Percentiles rank a stretch among this genome's conserved stretches.
Evolutionary conservation across 2,797 vertebrate genomes (phyloP).

Genomic region (Galaxias olidus): DNA sequence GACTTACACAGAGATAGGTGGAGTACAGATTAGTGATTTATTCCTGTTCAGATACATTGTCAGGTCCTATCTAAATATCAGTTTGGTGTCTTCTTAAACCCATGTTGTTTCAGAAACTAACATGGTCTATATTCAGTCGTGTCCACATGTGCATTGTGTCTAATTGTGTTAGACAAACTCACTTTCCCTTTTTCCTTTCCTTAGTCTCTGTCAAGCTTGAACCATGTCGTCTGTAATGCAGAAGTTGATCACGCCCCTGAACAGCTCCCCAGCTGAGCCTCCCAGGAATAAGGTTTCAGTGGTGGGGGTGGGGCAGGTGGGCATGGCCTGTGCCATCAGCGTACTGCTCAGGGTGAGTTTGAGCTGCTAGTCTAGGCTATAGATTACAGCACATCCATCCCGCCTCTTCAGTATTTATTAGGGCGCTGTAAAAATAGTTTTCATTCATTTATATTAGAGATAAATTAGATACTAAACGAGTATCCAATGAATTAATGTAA

Average conservation of each 20-base stretch:
- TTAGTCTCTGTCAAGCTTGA: conserved; percentile 35
- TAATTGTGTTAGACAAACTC: background rate
- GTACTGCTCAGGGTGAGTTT: conserved; percentile 86
- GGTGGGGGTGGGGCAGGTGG: conserved; percentile 93
- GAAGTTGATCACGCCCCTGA: conserved; percentile 82
- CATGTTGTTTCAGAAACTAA: too few species aligned
- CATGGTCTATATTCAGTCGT: background rate
- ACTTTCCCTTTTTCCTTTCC: background rate
- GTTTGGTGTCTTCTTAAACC: too few species aligned
- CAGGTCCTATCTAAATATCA: too few species aligned
- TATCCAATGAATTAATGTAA: too few species aligned
- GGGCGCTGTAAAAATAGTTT: too few species aligned
- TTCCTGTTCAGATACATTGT: too few species aligned
- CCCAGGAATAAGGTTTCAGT: conserved; percentile 92
- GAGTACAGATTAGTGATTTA: too few species aligned
- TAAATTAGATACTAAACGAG: too few species aligned
- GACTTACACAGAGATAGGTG: too few species aligned
- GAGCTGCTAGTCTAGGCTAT: background rate
- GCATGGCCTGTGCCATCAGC: conserved; percentile 94
- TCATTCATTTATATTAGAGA: too few species aligned
- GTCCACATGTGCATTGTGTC: background rate
- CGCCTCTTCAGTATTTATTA: too few species aligned
- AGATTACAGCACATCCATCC: too few species aligned
- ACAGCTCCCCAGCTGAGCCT: conserved; percentile 29
- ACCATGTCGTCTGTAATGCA: conserved; percentile 88